Base-by-base conservation (phyloP, 2,888 invertebrate species). In the Drosophila neutralis region DNA sequence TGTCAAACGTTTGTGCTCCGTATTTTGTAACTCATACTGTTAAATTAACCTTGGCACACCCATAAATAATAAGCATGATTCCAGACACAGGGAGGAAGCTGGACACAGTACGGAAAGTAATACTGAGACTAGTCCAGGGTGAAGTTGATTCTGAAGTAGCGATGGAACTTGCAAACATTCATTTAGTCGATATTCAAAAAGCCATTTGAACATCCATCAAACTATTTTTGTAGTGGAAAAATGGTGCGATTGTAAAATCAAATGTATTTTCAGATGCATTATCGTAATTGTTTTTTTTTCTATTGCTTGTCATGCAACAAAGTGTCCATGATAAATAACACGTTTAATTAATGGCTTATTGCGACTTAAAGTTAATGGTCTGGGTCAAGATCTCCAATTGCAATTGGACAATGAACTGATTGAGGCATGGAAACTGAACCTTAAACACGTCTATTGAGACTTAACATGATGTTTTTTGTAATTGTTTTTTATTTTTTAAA, bases 31-130 rank as follows among this genome's bases (percentile, higher is more conserved):
- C 4, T 31, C 4, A 4, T 31, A 33, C 38, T 15, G 21, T 59
- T 35, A 21, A 33, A 59, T 72, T 66, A 63, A 66, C 52, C 56
- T 40, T 77, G 60, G 29, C 56, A 69, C 61, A 18, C 51, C 51
- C 64, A 63, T 38, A 68, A 36, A 56, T 42, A 59, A 59, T 52
- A 51, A 53, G 49, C 31, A 33, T 27, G 27, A 33, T 24, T 7
- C n/a, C 27, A 21, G 54, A 5, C 24, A 21, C 24, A 35, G 15
- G 35, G 33, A 18, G 45, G 18, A 45, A 35, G 31, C 21, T 10
- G 1, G 3, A n/a, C 5, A 13, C 13, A 33, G 18, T n/a, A 45
- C 38, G 18, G n/a, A 29, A 38, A 29, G 18, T 7, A n/a, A 15
- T 21, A 51, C 21, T 35, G 36, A 29, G 33, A 66, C 21, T 31